Conservation (phyloP, 2,888 invertebrate genomes). For the Tachina lurida region DNA sequence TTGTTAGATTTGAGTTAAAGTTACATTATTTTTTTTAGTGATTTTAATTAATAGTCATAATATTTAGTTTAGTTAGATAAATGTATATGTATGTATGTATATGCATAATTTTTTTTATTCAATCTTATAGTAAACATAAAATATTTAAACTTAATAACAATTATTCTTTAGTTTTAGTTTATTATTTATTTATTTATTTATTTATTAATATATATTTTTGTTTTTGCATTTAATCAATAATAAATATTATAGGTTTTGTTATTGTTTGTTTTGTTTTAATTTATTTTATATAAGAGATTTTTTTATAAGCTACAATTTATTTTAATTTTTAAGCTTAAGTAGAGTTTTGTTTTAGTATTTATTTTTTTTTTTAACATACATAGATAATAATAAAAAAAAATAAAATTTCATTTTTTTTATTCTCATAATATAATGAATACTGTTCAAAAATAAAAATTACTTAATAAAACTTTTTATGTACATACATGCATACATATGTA, state of each 20-base stretch:
- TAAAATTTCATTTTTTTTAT: constrained; percentile 32
- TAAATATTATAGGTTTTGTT: constrained; percentile 30
- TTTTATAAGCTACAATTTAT: constrained; percentile 40
- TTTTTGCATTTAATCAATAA: constrained; percentile 38
- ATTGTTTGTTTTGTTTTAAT: constrained; percentile 28
- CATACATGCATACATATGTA: no score
- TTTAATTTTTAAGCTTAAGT: constrained; percentile 57
- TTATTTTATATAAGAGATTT: constrained; percentile 40
- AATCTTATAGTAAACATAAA: constrained; percentile 56
- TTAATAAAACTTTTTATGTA: constrained; percentile 45
- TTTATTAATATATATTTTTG: constrained; percentile 13
- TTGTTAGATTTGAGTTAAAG: constrained; percentile 38
- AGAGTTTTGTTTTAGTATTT: constrained; percentile 36
- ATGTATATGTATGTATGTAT: background rate
- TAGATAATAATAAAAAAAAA: constrained; percentile 55
- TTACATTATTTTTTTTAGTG: constrained; percentile 44
- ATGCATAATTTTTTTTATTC: constrained; percentile 23
- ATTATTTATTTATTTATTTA: constrained; percentile 18
- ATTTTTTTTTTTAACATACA: constrained; percentile 64
- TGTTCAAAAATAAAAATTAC: constrained; percentile 50
- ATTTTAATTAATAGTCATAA: constrained; percentile 21
- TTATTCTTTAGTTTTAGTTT: constrained; percentile 57
- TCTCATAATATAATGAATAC: constrained; percentile 64
- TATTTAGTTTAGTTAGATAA: constrained; percentile 13
- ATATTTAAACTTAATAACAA: constrained; percentile 70